Base-by-base conservation (phyloP, 1,140 invertebrate genomes). In the Aculops lycopersici region DNA sequence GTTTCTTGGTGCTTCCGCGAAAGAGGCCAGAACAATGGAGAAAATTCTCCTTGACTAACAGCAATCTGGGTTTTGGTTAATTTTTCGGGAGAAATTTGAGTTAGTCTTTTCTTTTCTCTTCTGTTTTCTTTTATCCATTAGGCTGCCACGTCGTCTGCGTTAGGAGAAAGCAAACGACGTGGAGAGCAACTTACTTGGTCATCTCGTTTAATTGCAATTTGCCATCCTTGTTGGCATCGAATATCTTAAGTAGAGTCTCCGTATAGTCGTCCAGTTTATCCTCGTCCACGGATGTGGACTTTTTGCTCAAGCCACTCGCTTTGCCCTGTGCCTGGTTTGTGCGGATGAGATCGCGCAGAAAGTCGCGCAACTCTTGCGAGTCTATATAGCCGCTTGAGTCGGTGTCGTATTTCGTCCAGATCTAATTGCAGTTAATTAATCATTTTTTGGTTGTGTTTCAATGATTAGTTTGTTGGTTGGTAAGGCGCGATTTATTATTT, bases 161-260 rank as follows among this genome's bases (percentile, higher is more conserved):
- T 5, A 14, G 17, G 12, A 12, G 13, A 17, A 12, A 37, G 13
- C 16, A 13, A 42, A 17, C n/a, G 31, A 21, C 15, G 42, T 15
- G 20, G n/a, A 17, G 8, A 24, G 13, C 12, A 19, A 51, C 55
- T 52, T 52, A 60, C 58, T 57, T 59, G 24, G 59, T 55, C 59
- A 61, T 61, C 50, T 61, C 59, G 44, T 57, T 59, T 0, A 61
- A 50, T 38, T 61, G 58, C 4, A 61, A 45, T 48, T 60, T 61
- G 13, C 58, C 58, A 47, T 61, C 59, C 43, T 53, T 52, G 44
- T 61, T 61, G 36, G 53, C 41, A 44, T 61, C 59, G 48, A 61
- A 61, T 12, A 61, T 48, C 40, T 58, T 52, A 3, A 61, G 46
- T 49, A 59, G 52, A n/a, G 56, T 58, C 35, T 57, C 55, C 4